Percentiles rank a stretch among this genome's conserved stretches.
These are phyloP conservation scores for Synchiropus splendidus DNA, from an alignment of 2,113 vertebrate genomes.

Conservation along the genomic window DNA sequence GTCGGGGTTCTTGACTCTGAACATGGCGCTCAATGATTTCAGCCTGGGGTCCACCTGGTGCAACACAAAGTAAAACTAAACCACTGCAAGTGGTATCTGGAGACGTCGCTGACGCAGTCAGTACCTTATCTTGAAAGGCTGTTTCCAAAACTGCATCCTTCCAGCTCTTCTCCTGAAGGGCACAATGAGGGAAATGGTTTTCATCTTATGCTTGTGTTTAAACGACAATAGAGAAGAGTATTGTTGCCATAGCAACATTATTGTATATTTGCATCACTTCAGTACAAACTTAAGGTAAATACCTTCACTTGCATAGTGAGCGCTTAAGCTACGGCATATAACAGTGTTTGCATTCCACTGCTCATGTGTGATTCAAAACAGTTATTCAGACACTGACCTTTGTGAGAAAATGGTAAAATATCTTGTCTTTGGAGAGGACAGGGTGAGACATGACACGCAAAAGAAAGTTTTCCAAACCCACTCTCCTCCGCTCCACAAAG, in stretches of 20 bases:
- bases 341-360: no score
- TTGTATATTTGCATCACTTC: no score
- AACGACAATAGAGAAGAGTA: no score
- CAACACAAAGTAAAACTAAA: neutral
- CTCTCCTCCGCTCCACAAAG: constrained; percentile 86
- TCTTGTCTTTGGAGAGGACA: constrained; percentile 78
- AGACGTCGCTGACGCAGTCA: no score
- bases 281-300: no score
- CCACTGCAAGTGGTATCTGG: neutral
- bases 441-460: constrained; percentile 85
- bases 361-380: no score
- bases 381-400: constrained; percentile 62
- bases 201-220: no score
- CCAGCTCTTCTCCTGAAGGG: constrained; percentile 82
- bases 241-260: neutral
- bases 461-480: constrained; percentile 89
- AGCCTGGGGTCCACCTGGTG: constrained; percentile 86
- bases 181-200: constrained; percentile 6
- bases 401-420: constrained; percentile 83
- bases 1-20: constrained; percentile 93
- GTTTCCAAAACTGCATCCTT: constrained; percentile 86
- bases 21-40: constrained; percentile 89
- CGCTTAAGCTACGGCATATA: no score
- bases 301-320: no score
- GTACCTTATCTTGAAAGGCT: constrained; percentile 87